phyloP scores from a whole-genome alignment of 2,888 invertebrate species.

The Dolichomitus sp. region DNA sequence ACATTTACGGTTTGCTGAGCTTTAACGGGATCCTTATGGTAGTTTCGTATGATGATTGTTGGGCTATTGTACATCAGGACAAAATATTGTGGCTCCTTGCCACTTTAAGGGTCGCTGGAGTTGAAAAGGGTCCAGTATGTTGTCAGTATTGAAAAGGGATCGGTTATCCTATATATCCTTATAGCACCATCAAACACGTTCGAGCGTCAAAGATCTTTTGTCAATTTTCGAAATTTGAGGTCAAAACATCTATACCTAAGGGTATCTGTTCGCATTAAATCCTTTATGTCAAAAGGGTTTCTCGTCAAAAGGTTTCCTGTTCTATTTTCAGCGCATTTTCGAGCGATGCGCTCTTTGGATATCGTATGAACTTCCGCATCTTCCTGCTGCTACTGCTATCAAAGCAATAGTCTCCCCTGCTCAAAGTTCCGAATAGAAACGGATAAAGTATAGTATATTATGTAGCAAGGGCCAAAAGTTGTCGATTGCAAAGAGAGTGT shows the following conservation, averaged over 20 bases:
- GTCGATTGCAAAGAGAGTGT: too few relatives aligned
- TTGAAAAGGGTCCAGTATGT: conserved; percentile 14
- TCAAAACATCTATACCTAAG: not conserved
- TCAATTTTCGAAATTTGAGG: not conserved
- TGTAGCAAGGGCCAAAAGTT: too few relatives aligned
- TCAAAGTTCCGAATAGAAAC: not conserved
- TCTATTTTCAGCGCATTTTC: not conserved
- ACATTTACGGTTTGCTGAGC: conserved; percentile 36
- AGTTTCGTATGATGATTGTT: conserved; percentile 33
- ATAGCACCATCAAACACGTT: not conserved
- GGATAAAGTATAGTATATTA: too few relatives aligned
- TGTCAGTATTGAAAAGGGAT: conserved; percentile 24
- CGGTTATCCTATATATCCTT: not conserved
- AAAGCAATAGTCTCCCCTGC: too few relatives aligned
- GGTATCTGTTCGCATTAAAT: not conserved
- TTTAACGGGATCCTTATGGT: conserved; percentile 16
- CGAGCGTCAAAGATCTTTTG: not conserved
- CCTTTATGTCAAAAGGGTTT: not conserved
- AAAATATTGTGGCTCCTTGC: conserved; percentile 56
- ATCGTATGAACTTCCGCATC: not conserved
- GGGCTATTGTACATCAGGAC: conserved; percentile 14
- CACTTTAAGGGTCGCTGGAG: not conserved
- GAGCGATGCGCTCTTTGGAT: not conserved
- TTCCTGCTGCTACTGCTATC: not conserved
- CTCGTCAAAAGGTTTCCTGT: not conserved